Evolutionary conservation across 2,113 vertebrate species (phyloP).

Genomic region (human (Homo sapiens)): GRCh38 chr18:13461001-13461500

Average conservation of each 20-base stretch:
- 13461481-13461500: no score
- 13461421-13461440: neutral
- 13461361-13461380: neutral
- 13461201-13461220: neutral
- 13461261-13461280: neutral
- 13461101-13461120: neutral
- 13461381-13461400: no score
- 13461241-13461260: neutral
- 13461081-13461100: neutral
- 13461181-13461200: no score
- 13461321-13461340: neutral
- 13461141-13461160: neutral
- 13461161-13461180: no score
- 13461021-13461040: no score
- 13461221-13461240: neutral
- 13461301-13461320: no score
- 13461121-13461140: neutral
- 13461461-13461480: no score
- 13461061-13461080: neutral
- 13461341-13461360: neutral
- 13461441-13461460: no score
- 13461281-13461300: no score
- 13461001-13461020: no score
- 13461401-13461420: neutral
- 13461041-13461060: rapidly evolving